Evolutionary conservation across 2,888 invertebrate species (phyloP).

Genomic region (Anorthoa munda): DNA sequence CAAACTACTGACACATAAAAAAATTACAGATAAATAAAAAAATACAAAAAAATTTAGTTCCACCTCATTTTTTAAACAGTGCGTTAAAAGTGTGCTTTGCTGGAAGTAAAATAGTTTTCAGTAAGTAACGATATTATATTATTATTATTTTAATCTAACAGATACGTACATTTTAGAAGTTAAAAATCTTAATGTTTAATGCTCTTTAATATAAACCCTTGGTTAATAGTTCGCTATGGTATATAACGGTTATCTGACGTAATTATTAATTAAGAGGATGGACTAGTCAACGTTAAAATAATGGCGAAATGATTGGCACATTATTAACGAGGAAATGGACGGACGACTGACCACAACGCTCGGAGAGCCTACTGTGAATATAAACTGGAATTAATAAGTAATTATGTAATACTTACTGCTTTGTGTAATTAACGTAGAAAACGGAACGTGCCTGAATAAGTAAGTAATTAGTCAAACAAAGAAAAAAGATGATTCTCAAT

Average conservation of each 20-base stretch:
- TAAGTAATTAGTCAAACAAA: background rate
- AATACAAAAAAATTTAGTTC: too few relatives aligned
- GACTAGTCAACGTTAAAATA: background rate
- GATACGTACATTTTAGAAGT: background rate
- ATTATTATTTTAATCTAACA: too few relatives aligned
- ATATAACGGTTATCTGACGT: slow-evolving; percentile 1
- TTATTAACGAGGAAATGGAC: background rate
- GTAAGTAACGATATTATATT: too few relatives aligned
- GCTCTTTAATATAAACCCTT: background rate
- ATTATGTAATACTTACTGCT: background rate
- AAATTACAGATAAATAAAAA: too few relatives aligned
- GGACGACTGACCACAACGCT: background rate
- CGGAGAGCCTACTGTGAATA: background rate
- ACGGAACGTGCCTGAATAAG: background rate
- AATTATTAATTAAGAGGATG: slow-evolving; percentile 11
- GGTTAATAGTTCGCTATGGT: background rate
- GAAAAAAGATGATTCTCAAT: background rate
- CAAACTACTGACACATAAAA: background rate
- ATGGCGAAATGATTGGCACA: slow-evolving; percentile 2
- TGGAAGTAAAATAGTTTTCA: too few relatives aligned
- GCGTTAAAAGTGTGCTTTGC: too few relatives aligned
- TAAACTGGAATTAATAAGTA: background rate
- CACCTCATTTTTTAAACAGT: too few relatives aligned
- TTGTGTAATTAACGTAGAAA: background rate
- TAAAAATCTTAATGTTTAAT: too few relatives aligned